Evolutionary conservation across 2,888 invertebrate genomes (phyloP).

Genomic region (Drosophila koepferae): DNA sequence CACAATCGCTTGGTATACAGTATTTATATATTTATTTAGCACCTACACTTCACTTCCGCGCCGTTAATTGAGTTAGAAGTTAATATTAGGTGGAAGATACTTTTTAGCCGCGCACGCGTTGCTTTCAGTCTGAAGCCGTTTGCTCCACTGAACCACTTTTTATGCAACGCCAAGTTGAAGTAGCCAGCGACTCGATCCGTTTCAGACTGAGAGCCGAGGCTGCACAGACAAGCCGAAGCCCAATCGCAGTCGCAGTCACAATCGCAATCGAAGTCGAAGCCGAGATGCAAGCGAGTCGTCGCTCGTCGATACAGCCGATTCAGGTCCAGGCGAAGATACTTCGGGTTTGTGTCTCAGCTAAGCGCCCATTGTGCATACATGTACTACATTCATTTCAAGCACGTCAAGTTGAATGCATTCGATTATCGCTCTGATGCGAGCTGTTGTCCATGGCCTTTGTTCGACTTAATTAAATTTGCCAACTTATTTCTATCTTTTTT

Average conservation of each 20-base stretch:
- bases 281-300: constrained; percentile 23
- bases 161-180: constrained; percentile 81
- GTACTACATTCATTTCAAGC: background rate
- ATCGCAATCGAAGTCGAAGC: constrained; percentile 3
- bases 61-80: constrained; percentile 14
- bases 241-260: constrained; percentile 12
- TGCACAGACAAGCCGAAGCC: constrained; percentile 18
- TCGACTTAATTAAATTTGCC: constrained; percentile 58
- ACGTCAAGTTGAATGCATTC: constrained; percentile 33
- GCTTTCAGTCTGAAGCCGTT: constrained; percentile 74
- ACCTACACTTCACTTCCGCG: constrained; percentile 75
- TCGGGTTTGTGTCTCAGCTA: constrained; percentile 51
- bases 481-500: background rate
- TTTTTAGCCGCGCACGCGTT: constrained; percentile 53
- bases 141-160: constrained; percentile 83
- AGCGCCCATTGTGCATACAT: constrained; percentile 13
- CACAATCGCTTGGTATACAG: background rate
- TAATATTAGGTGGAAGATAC: constrained; percentile 23
- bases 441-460: constrained; percentile 56
- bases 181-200: constrained; percentile 54
- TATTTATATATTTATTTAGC: constrained; percentile 10
- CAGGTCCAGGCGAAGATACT: constrained; percentile 35
- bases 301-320: constrained; percentile 26
- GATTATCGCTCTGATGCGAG: constrained; percentile 53
- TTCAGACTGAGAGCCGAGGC: constrained; percentile 40